Base-by-base conservation (phyloP, 2,797 vertebrate species). In the Chelmon rostratus region DNA sequence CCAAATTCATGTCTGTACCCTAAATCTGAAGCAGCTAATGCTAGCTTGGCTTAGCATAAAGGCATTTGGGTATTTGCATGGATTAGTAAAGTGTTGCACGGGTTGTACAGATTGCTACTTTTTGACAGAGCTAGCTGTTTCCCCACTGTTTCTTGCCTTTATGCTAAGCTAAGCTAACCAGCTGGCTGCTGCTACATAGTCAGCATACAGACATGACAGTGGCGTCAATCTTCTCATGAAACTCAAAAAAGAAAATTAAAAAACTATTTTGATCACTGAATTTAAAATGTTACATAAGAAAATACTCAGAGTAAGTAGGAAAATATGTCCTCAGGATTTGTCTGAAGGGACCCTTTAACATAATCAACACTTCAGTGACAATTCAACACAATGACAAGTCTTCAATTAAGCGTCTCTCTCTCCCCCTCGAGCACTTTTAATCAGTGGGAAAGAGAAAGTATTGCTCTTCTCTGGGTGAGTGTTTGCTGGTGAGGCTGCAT, bases 401-500 rank as follows among this genome's bases (percentile, higher is more conserved):
- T 76, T 21, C 21, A 21, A 16, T 58, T 73, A 42, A 58, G 47
- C 42, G 8, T 62, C 37, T 62, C 46, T 58, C 72, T 59, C 10
- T 76, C 56, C 44, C 63, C 56, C 61, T 74, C 7, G 21, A 65
- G 69, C 57, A 13, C 54, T 75, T 86, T 73, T 67, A 75, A 70
- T 77, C 64, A 86, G 53, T 53, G 69, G 69, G 79, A 88, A 78
- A 73, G 62, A 77, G 50, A 76, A 79, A 84, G 72, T 52, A 0
- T 4, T 42, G 59, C 72, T 79, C 69, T 25, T 78, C 52, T 72
- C 46, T 40, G 44, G 44, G 8, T 86, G 69, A 76, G 21, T 57
- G 73, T 70, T 76, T 73, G 66, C 69, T 71, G 83, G 66, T 46
- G 73, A 35, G 46, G 78, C 75, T 79, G 82, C 89, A 83, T 92